Evolutionary conservation across 2,888 invertebrate species (phyloP).

Genomic region (Erpobdella octoculata): DNA sequence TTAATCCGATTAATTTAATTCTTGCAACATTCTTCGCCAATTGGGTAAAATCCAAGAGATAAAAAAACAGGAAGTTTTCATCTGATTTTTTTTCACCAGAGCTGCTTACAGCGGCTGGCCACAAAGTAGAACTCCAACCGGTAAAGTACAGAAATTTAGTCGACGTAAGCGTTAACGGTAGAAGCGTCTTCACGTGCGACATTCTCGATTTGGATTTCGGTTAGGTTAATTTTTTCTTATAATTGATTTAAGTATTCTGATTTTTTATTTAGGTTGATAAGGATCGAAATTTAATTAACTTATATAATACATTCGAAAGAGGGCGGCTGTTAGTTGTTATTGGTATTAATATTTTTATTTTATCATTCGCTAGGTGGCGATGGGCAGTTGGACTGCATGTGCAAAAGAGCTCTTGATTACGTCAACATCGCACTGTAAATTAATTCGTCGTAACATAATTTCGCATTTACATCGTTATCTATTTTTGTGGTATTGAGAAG

Average conservation of each 20-base stretch:
- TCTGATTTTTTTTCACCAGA: too few species aligned
- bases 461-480: too few species aligned
- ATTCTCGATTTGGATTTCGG: constrained; percentile 21
- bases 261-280: too few species aligned
- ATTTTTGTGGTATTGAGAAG: too few species aligned
- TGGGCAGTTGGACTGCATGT: constrained; percentile 24
- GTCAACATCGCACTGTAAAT: constrained; percentile 2
- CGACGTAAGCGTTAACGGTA: constrained; percentile 20
- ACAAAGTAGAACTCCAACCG: neutral
- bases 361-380: constrained; percentile 6
- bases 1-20: too few species aligned
- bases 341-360: neutral
- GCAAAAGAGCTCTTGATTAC: constrained; percentile 5
- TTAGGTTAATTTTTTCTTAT: neutral
- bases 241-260: too few species aligned
- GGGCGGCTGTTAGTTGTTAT: too few species aligned
- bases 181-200: constrained; percentile 14
- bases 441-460: neutral
- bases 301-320: too few species aligned
- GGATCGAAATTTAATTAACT: too few species aligned
- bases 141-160: constrained; percentile 16
- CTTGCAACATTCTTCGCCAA: too few species aligned
- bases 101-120: constrained; percentile 10
- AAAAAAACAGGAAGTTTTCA: too few species aligned
- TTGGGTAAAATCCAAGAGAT: too few species aligned